Evolutionary conservation across 2,888 invertebrate species (phyloP), one percentile per base, ranked within the genome.

Genomic region (Trissonchulus sp.): DNA sequence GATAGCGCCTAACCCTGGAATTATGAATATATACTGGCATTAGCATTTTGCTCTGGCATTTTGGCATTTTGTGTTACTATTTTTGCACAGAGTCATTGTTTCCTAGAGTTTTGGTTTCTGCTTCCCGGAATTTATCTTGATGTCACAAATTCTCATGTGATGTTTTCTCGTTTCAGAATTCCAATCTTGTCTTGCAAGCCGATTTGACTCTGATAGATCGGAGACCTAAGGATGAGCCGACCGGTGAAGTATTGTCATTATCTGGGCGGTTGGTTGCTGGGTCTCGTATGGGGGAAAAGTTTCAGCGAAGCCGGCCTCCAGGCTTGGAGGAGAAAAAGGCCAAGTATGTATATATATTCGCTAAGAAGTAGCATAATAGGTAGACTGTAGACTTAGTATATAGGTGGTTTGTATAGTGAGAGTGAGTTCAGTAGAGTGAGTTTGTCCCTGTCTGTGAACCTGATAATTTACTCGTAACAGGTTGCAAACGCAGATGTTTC

Each of bases 151-250:
- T n/a, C n/a, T n/a, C n/a, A n/a, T n/a, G n/a, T 48, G 23, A 48
- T 72, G 73, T 68, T 34, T 37, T 74, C 79, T 78, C 76, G 78
- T 87, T 88, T 18, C 86, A 97, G 96, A 99, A 99, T 86, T 99
- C 99, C 0, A 99, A 99, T 89, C 92, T 99, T 87, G 99, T 99
- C 71, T 88, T 99, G 81, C 97, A 97, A 94, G 98, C 98, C 76
- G 99, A 99, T 89, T 93, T 97, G 60, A 90, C 97, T 71, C 89
- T 99, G 38, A 98, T 99, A 78, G 99, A 99, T 85, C 88, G 96
- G 79, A 90, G 98, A 78, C 93, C 94, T 74, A 90, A 97, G 81
- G 98, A 99, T 94, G 99, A 99, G 87, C 96, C 99, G 0, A 99
- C 99, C 0, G 84, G 99, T 33, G 99, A 99, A 87, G 99, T 99